Percentiles rank a stretch among this genome's conserved stretches.
Evolutionary conservation across 2,113 vertebrate species (phyloP).

Genomic region (Silurus asotus): DNA sequence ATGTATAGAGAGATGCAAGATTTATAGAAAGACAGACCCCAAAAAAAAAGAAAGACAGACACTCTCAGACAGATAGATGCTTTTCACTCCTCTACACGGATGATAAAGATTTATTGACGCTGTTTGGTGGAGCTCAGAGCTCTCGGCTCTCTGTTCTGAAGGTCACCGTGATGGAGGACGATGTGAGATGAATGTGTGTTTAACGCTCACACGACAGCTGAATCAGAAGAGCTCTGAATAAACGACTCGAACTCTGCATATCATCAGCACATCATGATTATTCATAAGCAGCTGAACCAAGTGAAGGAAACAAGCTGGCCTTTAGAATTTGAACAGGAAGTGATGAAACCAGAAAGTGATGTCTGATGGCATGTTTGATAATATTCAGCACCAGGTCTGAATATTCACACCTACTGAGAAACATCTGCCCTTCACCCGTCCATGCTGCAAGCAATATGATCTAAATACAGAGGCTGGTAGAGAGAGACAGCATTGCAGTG

Average conservation of each 20-base stretch:
- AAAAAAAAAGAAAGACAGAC: too few relatives aligned
- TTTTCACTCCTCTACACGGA: neutral
- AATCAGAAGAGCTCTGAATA: neutral
- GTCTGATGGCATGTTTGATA: neutral
- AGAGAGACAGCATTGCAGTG: neutral
- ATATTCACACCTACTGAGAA: slow-evolving; percentile 7
- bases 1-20: neutral
- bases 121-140: neutral
- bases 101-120: neutral
- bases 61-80: neutral
- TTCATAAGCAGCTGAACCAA: neutral
- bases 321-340: slow-evolving; percentile 6
- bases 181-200: neutral
- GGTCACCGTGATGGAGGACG: neutral
- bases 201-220: neutral
- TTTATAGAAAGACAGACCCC: neutral
- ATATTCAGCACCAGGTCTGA: slow-evolving; percentile 10
- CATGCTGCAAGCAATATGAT: slow-evolving; percentile 6
- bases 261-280: neutral
- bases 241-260: neutral
- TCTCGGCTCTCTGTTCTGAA: neutral
- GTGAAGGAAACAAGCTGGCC: neutral
- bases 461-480: neutral
- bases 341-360: slow-evolving; percentile 14
- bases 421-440: slow-evolving; percentile 7